phyloP scores from a whole-genome alignment of 1,140 invertebrate genomes.

The Megathymus violae region DNA sequence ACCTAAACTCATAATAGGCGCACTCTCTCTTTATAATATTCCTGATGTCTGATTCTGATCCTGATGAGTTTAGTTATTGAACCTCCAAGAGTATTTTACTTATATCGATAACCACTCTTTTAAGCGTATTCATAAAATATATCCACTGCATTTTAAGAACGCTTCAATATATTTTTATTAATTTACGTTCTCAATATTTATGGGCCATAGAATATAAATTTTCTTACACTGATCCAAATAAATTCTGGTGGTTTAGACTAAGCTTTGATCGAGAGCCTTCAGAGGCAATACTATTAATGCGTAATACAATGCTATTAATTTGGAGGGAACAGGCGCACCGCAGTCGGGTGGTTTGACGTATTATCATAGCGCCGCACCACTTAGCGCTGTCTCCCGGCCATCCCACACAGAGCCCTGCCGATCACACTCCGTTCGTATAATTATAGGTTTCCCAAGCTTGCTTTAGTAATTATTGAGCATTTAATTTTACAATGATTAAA shows the following conservation, averaged over 20 bases:
- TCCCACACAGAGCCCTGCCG: conserved; percentile 1
- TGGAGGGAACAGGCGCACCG: conserved; percentile 47
- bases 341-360: conserved; percentile 71
- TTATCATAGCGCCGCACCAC: conserved; percentile 64
- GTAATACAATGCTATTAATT: conserved; percentile 61
- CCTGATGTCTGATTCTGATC: too few relatives aligned
- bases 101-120: too few relatives aligned
- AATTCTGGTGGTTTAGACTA: conserved; percentile 1
- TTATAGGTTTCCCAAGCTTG: neutral
- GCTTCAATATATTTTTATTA: conserved; percentile 42
- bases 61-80: too few relatives aligned
- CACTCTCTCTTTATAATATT: too few relatives aligned
- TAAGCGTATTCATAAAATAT: too few relatives aligned
- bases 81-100: too few relatives aligned
- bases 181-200: conserved; percentile 7
- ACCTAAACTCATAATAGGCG: too few relatives aligned
- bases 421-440: neutral
- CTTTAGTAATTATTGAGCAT: too few relatives aligned
- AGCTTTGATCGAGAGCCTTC: conserved; percentile 24
- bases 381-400: conserved; percentile 50
- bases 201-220: neutral
- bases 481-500: too few relatives aligned
- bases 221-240: conserved; percentile 6
- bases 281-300: conserved; percentile 19
- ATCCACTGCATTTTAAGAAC: conserved; percentile 26